Base-by-base conservation (phyloP, 2,888 invertebrate genomes). In the Abrostola triplasia region DNA sequence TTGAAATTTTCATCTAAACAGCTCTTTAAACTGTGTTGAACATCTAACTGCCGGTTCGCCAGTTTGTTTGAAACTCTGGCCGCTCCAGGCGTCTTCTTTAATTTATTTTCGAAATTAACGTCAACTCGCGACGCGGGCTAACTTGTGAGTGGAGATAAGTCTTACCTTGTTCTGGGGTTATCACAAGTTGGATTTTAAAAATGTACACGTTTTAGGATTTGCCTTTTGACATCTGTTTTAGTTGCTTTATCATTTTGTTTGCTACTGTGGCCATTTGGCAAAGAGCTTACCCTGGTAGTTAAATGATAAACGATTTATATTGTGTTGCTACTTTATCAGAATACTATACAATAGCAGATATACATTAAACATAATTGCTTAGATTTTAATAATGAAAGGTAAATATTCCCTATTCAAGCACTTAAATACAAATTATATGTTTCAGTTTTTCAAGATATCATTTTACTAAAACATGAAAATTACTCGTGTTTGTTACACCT, bases 1-100 rank as follows among this genome's bases (percentile, higher is more conserved):
- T 92, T 92, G 91, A 88, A 88, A 91, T 86, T 88, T 87, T 85
- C 86, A 84, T 85, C 90, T 89, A 90, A 90, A 90, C 89, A 89
- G 82, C 84, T 86, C 85, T 90, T 89, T 84, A 86, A 89, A 89
- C 84, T 84, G 78, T 74, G 82, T 82, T 80, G 68, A 85, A 82
- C 80, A 81, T 81, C 80, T 84, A 86, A 84, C 86, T 84, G 84
- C 79, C 79, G 82, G 84, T 74, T 77, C 80, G 76, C 83, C 86
- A 80, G 88, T 85, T 88, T 87, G 87, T 88, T 87, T 76, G 63
- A 67, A 88, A 88, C 86, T 88, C 77, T 65, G 78, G 80, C 77
- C 80, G 89, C 91, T 83, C 72, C 80, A 72, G 90, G 92, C 90
- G 80, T 84, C 82, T 86, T 89, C 87, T 88, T 89, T 87, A 90